Evolutionary conservation across 2,888 invertebrate genomes (phyloP).

Genomic region (Pyrrhia umbra): DNA sequence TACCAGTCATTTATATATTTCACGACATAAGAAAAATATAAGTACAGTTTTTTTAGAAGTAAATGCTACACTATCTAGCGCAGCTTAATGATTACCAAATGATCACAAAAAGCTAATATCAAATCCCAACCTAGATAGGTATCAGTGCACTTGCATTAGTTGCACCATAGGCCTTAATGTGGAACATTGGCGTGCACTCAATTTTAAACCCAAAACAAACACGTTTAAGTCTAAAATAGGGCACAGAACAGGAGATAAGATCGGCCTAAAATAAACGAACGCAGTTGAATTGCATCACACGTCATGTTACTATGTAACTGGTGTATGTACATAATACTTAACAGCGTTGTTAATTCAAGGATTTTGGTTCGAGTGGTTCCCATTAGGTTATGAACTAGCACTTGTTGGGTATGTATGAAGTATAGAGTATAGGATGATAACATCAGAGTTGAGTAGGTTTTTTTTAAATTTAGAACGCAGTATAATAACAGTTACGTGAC

Average conservation of each 20-base stretch:
- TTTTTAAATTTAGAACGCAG: slow-evolving; percentile 39
- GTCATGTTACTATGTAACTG: slow-evolving; percentile 59
- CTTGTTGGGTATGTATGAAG: slow-evolving; percentile 27
- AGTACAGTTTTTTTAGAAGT: slow-evolving; percentile 5
- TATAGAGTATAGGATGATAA: slow-evolving; percentile 27
- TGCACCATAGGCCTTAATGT: slow-evolving; percentile 36
- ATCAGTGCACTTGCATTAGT: slow-evolving; percentile 50
- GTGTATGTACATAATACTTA: slow-evolving; percentile 56
- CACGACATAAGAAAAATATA: not conserved
- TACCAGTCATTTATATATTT: slow-evolving; percentile 1
- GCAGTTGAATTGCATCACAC: slow-evolving; percentile 67
- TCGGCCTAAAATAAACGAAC: slow-evolving; percentile 58
- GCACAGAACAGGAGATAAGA: slow-evolving; percentile 42
- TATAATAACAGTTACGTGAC: slow-evolving; percentile 1
- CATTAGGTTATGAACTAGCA: slow-evolving; percentile 50
- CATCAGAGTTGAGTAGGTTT: slow-evolving; percentile 18
- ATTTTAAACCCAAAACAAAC: slow-evolving; percentile 37
- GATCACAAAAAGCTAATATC: slow-evolving; percentile 51
- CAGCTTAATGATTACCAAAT: slow-evolving; percentile 48
- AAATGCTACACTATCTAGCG: slow-evolving; percentile 19
- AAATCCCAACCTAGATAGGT: slow-evolving; percentile 26
- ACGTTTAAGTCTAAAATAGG: slow-evolving; percentile 28
- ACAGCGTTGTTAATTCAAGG: slow-evolving; percentile 63
- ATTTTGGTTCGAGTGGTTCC: slow-evolving; percentile 57
- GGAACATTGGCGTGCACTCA: slow-evolving; percentile 15